Conservation (phyloP, 2,888 invertebrate genomes). For the Campoplex nolae region DNA sequence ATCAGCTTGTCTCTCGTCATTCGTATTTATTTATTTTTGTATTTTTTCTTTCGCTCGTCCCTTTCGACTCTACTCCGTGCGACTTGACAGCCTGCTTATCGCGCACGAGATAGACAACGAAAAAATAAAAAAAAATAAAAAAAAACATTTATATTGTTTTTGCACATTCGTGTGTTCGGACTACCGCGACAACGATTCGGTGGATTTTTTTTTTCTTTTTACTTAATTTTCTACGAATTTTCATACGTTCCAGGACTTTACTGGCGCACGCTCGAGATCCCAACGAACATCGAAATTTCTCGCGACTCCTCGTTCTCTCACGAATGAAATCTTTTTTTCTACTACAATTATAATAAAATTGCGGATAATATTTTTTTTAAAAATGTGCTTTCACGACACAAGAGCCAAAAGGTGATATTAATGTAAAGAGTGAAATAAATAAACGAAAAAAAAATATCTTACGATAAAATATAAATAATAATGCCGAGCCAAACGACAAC, state of each 20-base stretch:
- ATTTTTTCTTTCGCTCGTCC: constrained; percentile 21
- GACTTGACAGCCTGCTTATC: constrained; percentile 7
- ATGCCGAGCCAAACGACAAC: constrained; percentile 84
- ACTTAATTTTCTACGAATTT: not conserved
- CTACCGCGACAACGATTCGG: not conserved
- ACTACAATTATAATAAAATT: not conserved
- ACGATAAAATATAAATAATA: constrained; percentile 54
- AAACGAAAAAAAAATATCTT: constrained; percentile 1
- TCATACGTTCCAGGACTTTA: not conserved
- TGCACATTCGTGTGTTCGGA: not conserved
- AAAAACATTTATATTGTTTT: not conserved
- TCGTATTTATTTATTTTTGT: constrained; percentile 41
- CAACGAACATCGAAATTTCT: not conserved
- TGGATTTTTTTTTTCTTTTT: not conserved
- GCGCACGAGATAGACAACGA: not conserved
- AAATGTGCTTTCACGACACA: constrained; percentile 21
- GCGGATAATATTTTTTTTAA: not conserved
- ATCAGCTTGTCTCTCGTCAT: constrained; percentile 3
- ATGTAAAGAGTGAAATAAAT: not conserved
- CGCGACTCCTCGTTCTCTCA: not conserved
- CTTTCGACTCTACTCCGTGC: not conserved
- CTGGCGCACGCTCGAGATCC: not conserved
- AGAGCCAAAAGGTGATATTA: constrained; percentile 32
- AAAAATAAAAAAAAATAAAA: too few relatives aligned
- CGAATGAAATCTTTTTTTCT: not conserved